phyloP scores from a whole-genome alignment of 2,797 vertebrate genomes.

The Chelmon rostratus region DNA sequence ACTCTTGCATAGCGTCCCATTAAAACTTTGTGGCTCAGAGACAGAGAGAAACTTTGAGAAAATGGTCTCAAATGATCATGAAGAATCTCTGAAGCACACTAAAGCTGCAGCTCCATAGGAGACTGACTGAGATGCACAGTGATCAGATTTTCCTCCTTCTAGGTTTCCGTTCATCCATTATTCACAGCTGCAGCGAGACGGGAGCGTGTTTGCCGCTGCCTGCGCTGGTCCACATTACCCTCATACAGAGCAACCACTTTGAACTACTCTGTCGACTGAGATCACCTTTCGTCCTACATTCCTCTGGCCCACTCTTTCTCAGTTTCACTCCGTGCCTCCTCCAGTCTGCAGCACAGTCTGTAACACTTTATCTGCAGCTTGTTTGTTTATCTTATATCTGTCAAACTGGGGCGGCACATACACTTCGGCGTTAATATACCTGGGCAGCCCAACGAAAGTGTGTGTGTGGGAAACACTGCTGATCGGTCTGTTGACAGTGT shows the following conservation, averaged over 20 bases:
- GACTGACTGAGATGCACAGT: not conserved
- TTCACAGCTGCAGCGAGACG: conserved; percentile 41
- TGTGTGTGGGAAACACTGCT: too few relatives aligned
- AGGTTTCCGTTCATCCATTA: conserved; percentile 57
- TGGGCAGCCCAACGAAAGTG: too few relatives aligned
- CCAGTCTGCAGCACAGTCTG: conserved; percentile 7
- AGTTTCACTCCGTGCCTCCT: conserved; percentile 10
- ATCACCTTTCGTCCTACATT: conserved; percentile 31
- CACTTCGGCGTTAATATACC: too few relatives aligned
- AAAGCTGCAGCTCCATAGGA: not conserved
- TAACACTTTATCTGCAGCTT: conserved; percentile 16
- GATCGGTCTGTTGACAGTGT: too few relatives aligned
- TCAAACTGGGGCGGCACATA: too few relatives aligned
- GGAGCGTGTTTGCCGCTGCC: not conserved
- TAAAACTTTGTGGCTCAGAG: conserved; percentile 1
- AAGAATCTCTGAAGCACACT: not conserved
- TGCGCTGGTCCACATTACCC: conserved; percentile 3
- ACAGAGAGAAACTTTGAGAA: not conserved
- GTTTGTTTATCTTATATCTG: conserved; percentile 13
- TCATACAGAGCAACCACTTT: not conserved
- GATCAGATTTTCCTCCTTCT: conserved; percentile 32
- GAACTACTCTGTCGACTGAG: not conserved
- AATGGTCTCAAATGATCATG: not conserved
- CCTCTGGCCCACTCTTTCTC: conserved; percentile 20
- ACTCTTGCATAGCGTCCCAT: not conserved